Conservation (phyloP, 2,113 vertebrate genomes). For the Mungos mungo region DNA sequence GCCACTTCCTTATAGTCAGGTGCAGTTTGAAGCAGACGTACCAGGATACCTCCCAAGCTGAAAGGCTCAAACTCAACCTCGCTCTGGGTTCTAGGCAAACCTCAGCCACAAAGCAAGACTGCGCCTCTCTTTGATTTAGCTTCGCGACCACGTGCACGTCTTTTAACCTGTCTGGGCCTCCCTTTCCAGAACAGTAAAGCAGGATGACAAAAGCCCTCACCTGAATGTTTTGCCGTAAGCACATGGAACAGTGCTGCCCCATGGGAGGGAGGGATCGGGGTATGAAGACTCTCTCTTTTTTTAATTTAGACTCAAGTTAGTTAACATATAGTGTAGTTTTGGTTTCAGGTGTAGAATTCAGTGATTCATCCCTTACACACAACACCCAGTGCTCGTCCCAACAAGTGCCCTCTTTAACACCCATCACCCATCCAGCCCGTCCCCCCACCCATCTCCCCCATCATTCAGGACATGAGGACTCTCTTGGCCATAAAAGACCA, state of each 20-base stretch:
- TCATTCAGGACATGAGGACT: fast-evolving
- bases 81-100: background rate
- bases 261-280: fast-evolving
- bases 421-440: no score
- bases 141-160: background rate
- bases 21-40: background rate
- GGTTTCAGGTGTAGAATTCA: no score
- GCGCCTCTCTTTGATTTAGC: background rate
- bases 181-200: background rate
- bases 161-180: background rate
- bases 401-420: no score
- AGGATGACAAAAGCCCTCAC: background rate
- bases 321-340: no score
- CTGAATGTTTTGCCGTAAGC: background rate
- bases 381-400: no score
- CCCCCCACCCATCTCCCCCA: no score
- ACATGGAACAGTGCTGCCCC: fast-evolving
- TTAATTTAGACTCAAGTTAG: no score
- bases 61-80: background rate
- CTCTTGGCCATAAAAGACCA: background rate
- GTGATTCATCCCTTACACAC: no score
- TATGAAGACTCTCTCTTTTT: background rate
- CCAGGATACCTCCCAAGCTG: background rate
- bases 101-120: background rate
- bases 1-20: background rate